phyloP scores from a whole-genome alignment of 1,140 invertebrate species.

The Pseudomyrmex dendroicus region DNA sequence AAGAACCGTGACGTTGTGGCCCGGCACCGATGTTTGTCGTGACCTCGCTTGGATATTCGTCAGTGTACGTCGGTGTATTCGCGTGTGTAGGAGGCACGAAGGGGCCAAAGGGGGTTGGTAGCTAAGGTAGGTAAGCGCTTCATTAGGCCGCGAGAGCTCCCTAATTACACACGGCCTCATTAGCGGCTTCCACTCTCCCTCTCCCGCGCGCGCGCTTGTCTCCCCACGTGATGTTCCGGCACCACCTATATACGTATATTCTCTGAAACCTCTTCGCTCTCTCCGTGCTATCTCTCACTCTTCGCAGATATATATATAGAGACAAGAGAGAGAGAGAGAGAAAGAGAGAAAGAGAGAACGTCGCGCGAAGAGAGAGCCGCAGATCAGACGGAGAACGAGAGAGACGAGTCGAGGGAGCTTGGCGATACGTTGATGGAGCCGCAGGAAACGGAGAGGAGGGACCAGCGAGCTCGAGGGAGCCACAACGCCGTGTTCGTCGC shows the following conservation, averaged over 20 bases:
- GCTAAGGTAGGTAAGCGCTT: conserved; percentile 84
- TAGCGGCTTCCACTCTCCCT: conserved; percentile 81
- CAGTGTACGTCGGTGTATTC: conserved; percentile 58
- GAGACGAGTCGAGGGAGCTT: conserved; percentile 57
- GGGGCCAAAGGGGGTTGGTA: conserved; percentile 72
- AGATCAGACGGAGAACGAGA: conserved; percentile 44
- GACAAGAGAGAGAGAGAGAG: not conserved
- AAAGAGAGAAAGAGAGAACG: conserved; percentile 23
- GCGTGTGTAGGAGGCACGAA: conserved; percentile 63
- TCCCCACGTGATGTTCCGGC: conserved; percentile 64
- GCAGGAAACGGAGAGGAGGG: conserved; percentile 26
- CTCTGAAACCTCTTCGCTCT: conserved; percentile 64
- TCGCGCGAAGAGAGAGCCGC: not conserved
- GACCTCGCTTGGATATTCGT: conserved; percentile 59
- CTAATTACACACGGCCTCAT: conserved; percentile 86
- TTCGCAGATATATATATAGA: conserved; percentile 48
- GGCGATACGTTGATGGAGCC: conserved; percentile 48
- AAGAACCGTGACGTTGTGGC: conserved; percentile 71
- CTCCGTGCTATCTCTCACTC: conserved; percentile 68
- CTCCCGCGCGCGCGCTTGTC: conserved; percentile 53
- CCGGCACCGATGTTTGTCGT: conserved; percentile 39
- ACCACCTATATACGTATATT: conserved; percentile 73
- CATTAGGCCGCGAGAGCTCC: conserved; percentile 85
- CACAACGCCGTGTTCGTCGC: conserved; percentile 76
- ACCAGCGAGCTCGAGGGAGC: conserved; percentile 70